Percentiles rank a stretch among this genome's conserved stretches.
These are phyloP conservation scores for Apeltes quadracus DNA, from an alignment of 2,113 vertebrate genomes.

Conservation along the genomic window DNA sequence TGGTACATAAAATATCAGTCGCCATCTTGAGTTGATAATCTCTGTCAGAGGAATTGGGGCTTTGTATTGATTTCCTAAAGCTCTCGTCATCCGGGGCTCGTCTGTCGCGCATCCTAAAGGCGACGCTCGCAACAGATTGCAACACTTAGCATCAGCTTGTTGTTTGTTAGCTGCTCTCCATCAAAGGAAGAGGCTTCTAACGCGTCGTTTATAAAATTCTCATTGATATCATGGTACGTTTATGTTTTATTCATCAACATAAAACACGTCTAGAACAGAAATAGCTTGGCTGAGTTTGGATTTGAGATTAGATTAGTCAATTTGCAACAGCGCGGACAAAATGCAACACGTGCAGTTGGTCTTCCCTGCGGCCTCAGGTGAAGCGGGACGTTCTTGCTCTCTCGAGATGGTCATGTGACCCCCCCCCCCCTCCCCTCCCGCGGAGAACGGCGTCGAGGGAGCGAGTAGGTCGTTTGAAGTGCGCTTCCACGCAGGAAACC, in stretches of 20 bases:
- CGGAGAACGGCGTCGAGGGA: too few species aligned
- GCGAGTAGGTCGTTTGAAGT: too few species aligned
- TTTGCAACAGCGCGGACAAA: background rate
- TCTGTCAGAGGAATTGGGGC: slow-evolving; percentile 70
- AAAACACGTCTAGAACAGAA: background rate
- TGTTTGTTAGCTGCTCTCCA: slow-evolving; percentile 18
- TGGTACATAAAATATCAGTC: slow-evolving; percentile 86
- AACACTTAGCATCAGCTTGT: slow-evolving; percentile 29
- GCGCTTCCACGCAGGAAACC: slow-evolving; percentile 50
- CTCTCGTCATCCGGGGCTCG: slow-evolving; percentile 26
- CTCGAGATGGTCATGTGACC: slow-evolving; percentile 12
- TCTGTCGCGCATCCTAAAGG: slow-evolving; percentile 39
- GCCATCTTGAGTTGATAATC: slow-evolving; percentile 80
- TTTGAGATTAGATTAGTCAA: background rate
- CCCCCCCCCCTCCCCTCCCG: too few species aligned
- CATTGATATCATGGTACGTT: slow-evolving; percentile 26
- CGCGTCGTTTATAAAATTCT: background rate
- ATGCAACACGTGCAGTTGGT: background rate
- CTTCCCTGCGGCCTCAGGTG: slow-evolving; percentile 7
- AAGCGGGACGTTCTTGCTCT: background rate
- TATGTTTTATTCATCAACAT: slow-evolving; percentile 26
- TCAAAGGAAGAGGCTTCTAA: slow-evolving; percentile 11
- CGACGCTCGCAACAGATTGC: slow-evolving; percentile 16
- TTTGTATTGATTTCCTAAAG: slow-evolving; percentile 61
- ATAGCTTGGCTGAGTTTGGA: background rate